Evolutionary conservation across 2,888 invertebrate genomes (phyloP).

Genomic region (Allophyes oxyacanthae): DNA sequence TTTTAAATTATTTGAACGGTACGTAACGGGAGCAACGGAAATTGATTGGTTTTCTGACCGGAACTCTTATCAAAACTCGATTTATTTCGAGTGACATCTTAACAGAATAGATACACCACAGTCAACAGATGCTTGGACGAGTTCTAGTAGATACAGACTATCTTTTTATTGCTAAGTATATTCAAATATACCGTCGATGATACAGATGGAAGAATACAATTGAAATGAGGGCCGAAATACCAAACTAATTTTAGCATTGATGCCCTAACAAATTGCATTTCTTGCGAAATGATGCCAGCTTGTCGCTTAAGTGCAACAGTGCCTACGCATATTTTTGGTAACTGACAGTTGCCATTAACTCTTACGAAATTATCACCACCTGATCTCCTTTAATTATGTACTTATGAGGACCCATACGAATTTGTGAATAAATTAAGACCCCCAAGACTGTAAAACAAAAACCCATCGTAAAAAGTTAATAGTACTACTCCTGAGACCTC

Average conservation of each 20-base stretch:
- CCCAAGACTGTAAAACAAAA: conserved; percentile 33
- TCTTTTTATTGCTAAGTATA: not conserved
- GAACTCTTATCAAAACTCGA: conserved; percentile 44
- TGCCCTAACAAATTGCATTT: too few species aligned
- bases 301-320: too few species aligned
- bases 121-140: conserved; percentile 9
- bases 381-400: too few species aligned
- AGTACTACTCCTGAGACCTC: conserved; percentile 59
- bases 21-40: conserved; percentile 41
- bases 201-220: not conserved
- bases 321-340: too few species aligned
- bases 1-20: conserved; percentile 55
- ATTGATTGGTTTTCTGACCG: conserved; percentile 50
- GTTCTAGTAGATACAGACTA: conserved; percentile 3
- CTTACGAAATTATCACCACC: too few species aligned
- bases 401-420: too few species aligned
- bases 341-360: too few species aligned
- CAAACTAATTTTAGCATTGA: too few species aligned
- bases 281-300: too few species aligned
- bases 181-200: not conserved
- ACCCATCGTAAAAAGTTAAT: conserved; percentile 50
- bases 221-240: too few species aligned
- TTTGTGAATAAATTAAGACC: conserved; percentile 16
- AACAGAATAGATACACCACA: conserved; percentile 17
- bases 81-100: conserved; percentile 39